Evolutionary conservation across 1,140 invertebrate species (phyloP).

Genomic region (Lucilia cuprina): DNA sequence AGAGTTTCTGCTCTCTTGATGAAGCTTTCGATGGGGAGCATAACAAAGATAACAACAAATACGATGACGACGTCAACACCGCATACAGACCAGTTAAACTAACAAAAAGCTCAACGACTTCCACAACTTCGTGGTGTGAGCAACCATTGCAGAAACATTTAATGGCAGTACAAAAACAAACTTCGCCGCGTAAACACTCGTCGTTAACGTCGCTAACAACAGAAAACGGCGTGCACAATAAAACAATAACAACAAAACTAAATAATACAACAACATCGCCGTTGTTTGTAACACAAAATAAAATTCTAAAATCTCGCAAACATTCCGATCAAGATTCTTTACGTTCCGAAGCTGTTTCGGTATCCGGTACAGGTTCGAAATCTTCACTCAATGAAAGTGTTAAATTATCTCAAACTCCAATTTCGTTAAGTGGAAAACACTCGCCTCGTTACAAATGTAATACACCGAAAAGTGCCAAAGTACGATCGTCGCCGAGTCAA

Average conservation of each 20-base stretch:
- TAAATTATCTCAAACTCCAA: not conserved
- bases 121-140: constrained; percentile 31
- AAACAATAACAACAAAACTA: not conserved
- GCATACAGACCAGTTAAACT: constrained; percentile 28
- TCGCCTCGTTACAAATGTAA: not conserved
- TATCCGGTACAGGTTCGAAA: constrained; percentile 20
- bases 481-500: constrained; percentile 3
- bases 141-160: constrained; percentile 42
- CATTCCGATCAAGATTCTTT: constrained; percentile 7
- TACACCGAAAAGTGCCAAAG: constrained; percentile 13
- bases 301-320: not conserved
- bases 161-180: constrained; percentile 50
- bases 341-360: constrained; percentile 23
- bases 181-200: constrained; percentile 54
- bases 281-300: not conserved
- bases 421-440: not conserved
- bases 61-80: not conserved
- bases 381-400: not conserved
- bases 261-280: not conserved
- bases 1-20: constrained; percentile 53
- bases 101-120: constrained; percentile 30
- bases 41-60: not conserved
- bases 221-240: constrained; percentile 11
- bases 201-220: constrained; percentile 40
- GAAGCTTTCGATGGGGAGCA: constrained; percentile 52